A percentile compares a stretch with the other conserved stretches of the same genome.
These are phyloP conservation scores for Fregata magnificens DNA, from an alignment of 2,113 vertebrate species.

Conservation along the genomic window DNA sequence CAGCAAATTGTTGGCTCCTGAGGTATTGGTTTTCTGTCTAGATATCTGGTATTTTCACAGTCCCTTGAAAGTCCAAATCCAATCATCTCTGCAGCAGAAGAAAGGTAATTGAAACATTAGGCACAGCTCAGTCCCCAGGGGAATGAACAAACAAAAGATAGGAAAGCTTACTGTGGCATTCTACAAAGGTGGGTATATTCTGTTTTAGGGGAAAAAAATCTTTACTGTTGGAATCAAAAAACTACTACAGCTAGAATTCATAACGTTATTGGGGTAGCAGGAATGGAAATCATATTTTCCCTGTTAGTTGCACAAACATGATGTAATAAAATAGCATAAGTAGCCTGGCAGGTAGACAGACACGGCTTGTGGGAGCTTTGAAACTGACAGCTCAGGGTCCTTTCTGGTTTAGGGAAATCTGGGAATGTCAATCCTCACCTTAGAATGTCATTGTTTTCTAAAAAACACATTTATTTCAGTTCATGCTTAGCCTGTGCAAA, in stretches of 20 bases:
- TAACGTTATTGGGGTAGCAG: not conserved
- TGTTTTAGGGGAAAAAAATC: not conserved
- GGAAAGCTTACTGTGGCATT: not conserved
- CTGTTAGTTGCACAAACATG: not conserved
- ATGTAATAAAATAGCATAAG: not conserved
- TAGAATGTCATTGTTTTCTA: not conserved
- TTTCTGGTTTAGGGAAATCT: not conserved
- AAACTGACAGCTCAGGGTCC: not conserved
- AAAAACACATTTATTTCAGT: not conserved
- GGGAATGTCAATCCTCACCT: not conserved
- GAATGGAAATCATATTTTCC: not conserved
- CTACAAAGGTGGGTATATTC: not conserved
- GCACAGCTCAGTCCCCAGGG: not conserved
- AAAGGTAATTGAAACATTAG: slow-evolving; percentile 41
- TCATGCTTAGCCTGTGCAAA: not conserved
- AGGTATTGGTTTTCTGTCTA: slow-evolving; percentile 56
- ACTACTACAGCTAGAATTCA: not conserved
- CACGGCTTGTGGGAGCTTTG: not conserved
- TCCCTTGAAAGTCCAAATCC: slow-evolving; percentile 42
- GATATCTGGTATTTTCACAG: not conserved
- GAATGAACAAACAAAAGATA: not conserved
- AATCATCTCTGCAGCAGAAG: slow-evolving; percentile 16
- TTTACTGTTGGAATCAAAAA: not conserved
- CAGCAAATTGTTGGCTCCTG: not conserved
- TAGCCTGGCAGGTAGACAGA: not conserved